Evolutionary conservation across 2,113 vertebrate species (phyloP).

Genomic region (Muntiacus muntjak): DNA sequence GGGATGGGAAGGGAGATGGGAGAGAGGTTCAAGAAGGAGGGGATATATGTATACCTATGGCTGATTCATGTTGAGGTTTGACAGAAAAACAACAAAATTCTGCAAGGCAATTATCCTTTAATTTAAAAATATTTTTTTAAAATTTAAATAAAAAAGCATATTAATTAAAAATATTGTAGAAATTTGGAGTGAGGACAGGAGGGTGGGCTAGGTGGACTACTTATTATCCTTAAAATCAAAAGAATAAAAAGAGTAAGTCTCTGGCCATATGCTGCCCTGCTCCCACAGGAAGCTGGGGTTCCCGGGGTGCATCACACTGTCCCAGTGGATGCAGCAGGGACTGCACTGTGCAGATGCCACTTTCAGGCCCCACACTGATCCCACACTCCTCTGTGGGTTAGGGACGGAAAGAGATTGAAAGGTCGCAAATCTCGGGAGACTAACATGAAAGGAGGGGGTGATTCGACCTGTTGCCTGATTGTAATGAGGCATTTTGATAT

Average conservation of each 20-base stretch:
- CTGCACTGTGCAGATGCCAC: neutral
- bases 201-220: neutral
- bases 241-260: neutral
- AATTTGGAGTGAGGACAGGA: neutral
- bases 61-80: neutral
- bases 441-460: neutral
- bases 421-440: neutral
- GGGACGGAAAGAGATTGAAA: neutral
- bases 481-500: neutral
- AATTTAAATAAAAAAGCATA: neutral
- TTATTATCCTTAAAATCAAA: neutral
- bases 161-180: neutral
- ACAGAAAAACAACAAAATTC: neutral
- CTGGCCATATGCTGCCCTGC: neutral
- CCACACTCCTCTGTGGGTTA: neutral
- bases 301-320: neutral
- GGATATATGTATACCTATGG: neutral
- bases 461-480: slow-evolving; percentile 1
- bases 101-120: neutral
- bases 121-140: neutral
- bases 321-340: neutral
- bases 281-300: neutral
- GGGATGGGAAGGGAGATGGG: neutral
- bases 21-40: neutral
- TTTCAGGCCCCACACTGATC: neutral